phyloP scores from a whole-genome alignment of 2,113 vertebrate genomes.

The Arothron firmamentum region DNA sequence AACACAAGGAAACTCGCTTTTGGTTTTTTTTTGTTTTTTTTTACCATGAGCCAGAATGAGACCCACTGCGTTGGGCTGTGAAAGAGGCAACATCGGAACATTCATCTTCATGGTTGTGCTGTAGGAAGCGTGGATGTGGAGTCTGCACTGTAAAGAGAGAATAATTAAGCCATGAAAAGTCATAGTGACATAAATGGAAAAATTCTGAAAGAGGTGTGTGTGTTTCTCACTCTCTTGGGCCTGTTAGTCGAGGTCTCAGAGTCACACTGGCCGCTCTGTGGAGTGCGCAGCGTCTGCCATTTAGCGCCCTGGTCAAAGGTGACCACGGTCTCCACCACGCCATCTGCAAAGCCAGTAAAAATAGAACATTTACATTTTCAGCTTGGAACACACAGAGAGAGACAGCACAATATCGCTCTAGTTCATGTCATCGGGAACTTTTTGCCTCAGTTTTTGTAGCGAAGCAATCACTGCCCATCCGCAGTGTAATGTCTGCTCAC shows the following conservation, averaged over 20 bases:
- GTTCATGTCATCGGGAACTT: no score
- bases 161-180: not conserved
- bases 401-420: no score
- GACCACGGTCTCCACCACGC: slow-evolving; percentile 84
- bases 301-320: slow-evolving; percentile 89
- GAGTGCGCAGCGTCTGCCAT: slow-evolving; percentile 81
- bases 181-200: not conserved
- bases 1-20: not conserved
- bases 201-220: not conserved
- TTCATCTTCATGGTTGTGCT: slow-evolving; percentile 90
- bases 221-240: slow-evolving; percentile 57
- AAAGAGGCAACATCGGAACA: slow-evolving; percentile 86
- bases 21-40: slow-evolving; percentile 4
- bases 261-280: slow-evolving; percentile 83
- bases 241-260: slow-evolving; percentile 53
- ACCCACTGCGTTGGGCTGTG: slow-evolving; percentile 87
- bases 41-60: slow-evolving; percentile 91
- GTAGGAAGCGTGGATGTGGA: slow-evolving; percentile 91
- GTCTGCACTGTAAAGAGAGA: slow-evolving; percentile 81
- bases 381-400: not conserved
- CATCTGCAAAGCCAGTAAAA: slow-evolving; percentile 66
- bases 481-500: no score
- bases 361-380: not conserved
- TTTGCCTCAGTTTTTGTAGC: no score
- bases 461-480: no score